phyloP scores from a whole-genome alignment of 2,113 vertebrate genomes.

The Lasiurus cinereus region DNA sequence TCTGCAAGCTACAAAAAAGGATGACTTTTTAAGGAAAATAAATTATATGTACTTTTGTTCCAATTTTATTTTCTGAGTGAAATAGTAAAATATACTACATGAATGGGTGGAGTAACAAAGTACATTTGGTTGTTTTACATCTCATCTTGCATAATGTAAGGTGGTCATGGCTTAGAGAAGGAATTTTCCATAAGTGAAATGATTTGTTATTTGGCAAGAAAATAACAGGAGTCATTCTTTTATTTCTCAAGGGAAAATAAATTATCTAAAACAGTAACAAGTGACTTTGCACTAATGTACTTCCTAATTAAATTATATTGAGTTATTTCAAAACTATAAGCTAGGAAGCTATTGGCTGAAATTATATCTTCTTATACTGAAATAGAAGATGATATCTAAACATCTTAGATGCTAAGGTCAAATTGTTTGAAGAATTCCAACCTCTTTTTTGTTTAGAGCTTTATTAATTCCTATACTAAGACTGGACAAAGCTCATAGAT shows the following conservation, averaged over 20 bases:
- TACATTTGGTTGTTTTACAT: slow-evolving; percentile 4
- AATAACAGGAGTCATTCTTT: neutral
- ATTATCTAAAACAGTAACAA: neutral
- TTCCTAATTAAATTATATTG: slow-evolving; percentile 44
- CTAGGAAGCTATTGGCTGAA: neutral
- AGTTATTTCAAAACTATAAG: slow-evolving; percentile 39
- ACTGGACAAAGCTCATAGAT: neutral
- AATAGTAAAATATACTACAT: neutral
- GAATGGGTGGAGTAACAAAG: neutral
- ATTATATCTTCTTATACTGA: neutral
- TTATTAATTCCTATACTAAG: neutral
- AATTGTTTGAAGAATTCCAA: slow-evolving; percentile 19
- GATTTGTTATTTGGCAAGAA: slow-evolving; percentile 15
- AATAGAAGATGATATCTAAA: slow-evolving; percentile 19
- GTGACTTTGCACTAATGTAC: neutral
- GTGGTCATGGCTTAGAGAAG: neutral
- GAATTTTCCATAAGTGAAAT: neutral
- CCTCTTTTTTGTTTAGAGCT: neutral
- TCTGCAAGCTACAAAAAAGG: neutral
- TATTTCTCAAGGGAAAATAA: neutral
- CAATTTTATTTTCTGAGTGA: slow-evolving; percentile 5
- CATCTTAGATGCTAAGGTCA: neutral
- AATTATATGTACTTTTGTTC: neutral
- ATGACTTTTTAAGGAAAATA: neutral
- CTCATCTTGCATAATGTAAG: neutral